phyloP scores from a whole-genome alignment of 1,140 invertebrate genomes.

The Drosophila hydei region DNA sequence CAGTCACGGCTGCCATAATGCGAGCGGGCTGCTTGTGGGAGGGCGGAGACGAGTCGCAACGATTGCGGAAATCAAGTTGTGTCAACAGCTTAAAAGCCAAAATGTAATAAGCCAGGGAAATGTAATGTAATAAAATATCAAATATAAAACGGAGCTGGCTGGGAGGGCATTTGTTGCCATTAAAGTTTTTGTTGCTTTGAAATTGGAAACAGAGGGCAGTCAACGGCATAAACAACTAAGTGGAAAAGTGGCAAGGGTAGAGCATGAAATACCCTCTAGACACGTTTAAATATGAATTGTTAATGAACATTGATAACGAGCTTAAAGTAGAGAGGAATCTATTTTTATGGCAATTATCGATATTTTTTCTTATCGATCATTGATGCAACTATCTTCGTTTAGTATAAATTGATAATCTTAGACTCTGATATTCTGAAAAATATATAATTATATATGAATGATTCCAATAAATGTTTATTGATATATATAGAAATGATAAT shows the following conservation, averaged over 20 bases:
- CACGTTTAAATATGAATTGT: neutral
- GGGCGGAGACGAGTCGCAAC: conserved; percentile 28
- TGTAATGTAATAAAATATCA: conserved; percentile 83
- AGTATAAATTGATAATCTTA: too few relatives aligned
- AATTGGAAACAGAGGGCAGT: conserved; percentile 52
- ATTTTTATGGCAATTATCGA: too few relatives aligned
- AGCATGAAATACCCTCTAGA: neutral
- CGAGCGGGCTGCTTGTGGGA: neutral
- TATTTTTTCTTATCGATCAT: too few relatives aligned
- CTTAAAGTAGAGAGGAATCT: neutral
- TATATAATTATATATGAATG: too few relatives aligned
- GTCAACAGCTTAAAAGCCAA: conserved; percentile 83
- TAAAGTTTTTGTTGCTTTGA: conserved; percentile 71
- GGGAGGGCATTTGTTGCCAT: conserved; percentile 72
- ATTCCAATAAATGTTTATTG: too few relatives aligned
- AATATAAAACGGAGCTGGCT: conserved; percentile 67
- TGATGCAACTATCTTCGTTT: too few relatives aligned
- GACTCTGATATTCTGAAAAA: too few relatives aligned
- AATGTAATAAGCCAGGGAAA: conserved; percentile 83
- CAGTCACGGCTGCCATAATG: conserved; percentile 25
- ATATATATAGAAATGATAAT: too few relatives aligned
- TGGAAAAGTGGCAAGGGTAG: conserved; percentile 3
- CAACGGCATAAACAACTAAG: conserved; percentile 3
- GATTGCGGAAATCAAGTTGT: conserved; percentile 78
- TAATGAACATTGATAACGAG: neutral